These are phyloP conservation scores for Tromatobia lineatoria DNA, from an alignment of 2,888 invertebrate genomes.

Conservation along the genomic window DNA sequence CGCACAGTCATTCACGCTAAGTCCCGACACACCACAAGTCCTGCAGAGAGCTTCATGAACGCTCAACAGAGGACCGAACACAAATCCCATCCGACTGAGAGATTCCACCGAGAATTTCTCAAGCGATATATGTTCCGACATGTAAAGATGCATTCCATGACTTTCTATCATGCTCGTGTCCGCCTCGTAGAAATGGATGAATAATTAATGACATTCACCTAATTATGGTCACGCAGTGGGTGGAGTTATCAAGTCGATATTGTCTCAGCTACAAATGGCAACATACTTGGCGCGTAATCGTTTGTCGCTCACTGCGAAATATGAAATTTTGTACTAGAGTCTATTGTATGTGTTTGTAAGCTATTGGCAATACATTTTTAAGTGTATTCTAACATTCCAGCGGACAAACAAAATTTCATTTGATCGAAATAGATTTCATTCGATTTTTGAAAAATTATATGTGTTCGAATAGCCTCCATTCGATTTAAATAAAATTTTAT, in stretches of 20 bases:
- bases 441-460: no score
- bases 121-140: slow-evolving; percentile 4
- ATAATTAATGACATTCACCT: slow-evolving; percentile 66
- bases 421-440: no score
- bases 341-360: slow-evolving; percentile 39
- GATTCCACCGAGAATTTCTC: slow-evolving; percentile 57
- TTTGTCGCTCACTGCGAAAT: slow-evolving; percentile 66
- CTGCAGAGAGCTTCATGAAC: slow-evolving; percentile 23
- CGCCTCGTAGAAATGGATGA: not conserved
- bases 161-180: slow-evolving; percentile 25
- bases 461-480: no score
- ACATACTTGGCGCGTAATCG: slow-evolving; percentile 39
- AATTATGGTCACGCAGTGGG: slow-evolving; percentile 50
- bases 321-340: slow-evolving; percentile 58
- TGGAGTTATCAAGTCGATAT: slow-evolving; percentile 19
- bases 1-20: slow-evolving; percentile 69
- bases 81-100: slow-evolving; percentile 34
- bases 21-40: slow-evolving; percentile 42
- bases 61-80: slow-evolving; percentile 2
- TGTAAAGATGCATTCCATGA: slow-evolving; percentile 44
- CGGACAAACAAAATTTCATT: no score
- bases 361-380: slow-evolving; percentile 15
- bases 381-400: slow-evolving; percentile 12
- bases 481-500: no score
- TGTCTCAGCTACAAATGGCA: slow-evolving; percentile 7